Evolutionary conservation across 2,888 invertebrate genomes (phyloP).

Genomic region (Siphlonurus alternatus): DNA sequence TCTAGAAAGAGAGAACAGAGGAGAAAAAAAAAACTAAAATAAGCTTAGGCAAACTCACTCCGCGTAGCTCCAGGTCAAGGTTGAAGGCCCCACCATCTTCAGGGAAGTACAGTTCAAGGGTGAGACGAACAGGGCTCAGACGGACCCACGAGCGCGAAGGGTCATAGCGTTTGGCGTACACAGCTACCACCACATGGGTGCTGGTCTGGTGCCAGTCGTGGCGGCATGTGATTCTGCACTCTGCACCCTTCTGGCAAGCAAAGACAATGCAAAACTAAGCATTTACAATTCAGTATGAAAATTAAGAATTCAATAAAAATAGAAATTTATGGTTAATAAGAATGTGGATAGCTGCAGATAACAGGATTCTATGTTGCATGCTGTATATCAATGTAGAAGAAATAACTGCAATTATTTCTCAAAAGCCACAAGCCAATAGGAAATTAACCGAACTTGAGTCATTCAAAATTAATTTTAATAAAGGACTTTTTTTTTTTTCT

Average conservation of each 20-base stretch:
- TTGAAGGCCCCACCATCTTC: slow-evolving; percentile 56
- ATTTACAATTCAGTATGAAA: not conserved
- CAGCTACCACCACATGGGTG: slow-evolving; percentile 62
- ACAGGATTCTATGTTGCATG: no score
- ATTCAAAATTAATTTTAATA: no score
- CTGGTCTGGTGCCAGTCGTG: slow-evolving; percentile 95
- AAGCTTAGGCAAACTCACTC: slow-evolving; percentile 52
- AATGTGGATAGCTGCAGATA: no score
- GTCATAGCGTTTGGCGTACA: slow-evolving; percentile 82
- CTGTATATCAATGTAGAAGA: no score
- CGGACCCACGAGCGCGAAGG: slow-evolving; percentile 57
- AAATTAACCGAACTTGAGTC: no score
- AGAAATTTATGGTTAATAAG: no score
- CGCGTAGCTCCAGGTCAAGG: slow-evolving; percentile 61
- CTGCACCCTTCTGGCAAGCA: not conserved
- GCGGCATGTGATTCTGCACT: slow-evolving; percentile 47
- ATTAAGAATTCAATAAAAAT: not conserved
- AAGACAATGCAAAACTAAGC: not conserved
- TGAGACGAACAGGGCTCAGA: slow-evolving; percentile 67
- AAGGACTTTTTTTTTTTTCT: no score
- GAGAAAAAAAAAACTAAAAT: no score
- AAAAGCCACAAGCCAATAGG: no score
- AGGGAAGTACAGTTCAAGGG: slow-evolving; percentile 57
- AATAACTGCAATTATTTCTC: no score
- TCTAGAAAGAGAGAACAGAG: no score